phyloP scores from a whole-genome alignment of 2,888 invertebrate species.

The Himalopsyche japonica region DNA sequence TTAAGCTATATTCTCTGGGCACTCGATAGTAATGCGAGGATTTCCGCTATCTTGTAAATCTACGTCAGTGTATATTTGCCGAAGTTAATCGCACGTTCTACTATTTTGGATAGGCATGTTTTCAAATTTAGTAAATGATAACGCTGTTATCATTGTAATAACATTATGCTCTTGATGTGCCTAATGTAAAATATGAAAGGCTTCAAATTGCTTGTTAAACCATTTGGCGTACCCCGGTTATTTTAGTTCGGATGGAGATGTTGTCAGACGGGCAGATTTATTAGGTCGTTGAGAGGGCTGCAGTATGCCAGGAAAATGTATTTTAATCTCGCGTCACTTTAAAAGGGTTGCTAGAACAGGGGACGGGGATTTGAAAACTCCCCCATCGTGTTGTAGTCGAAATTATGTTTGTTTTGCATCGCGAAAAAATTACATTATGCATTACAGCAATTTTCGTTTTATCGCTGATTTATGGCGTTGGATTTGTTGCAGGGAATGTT shows the following conservation, averaged over 20 bases:
- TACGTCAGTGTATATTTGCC: too few species aligned
- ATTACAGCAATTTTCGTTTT: neutral
- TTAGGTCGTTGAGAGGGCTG: neutral
- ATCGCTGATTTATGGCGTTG: too few species aligned
- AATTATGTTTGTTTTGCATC: neutral
- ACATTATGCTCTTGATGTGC: neutral
- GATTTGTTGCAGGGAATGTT: too few species aligned
- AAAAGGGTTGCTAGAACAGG: neutral
- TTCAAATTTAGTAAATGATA: neutral
- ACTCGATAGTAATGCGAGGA: too few species aligned
- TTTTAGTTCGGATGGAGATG: neutral
- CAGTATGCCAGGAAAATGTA: neutral
- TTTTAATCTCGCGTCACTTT: neutral
- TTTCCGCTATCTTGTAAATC: too few species aligned
- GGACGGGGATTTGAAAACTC: neutral
- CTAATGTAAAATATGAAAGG: neutral
- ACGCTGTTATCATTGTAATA: neutral
- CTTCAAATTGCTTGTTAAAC: neutral
- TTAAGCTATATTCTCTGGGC: too few species aligned
- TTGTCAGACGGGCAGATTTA: neutral
- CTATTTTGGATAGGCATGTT: neutral
- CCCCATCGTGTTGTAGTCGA: neutral
- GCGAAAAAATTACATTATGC: neutral
- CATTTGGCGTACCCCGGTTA: neutral
- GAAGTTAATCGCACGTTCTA: neutral